These are phyloP conservation scores for Homarus gammarus DNA, from an alignment of 2,888 invertebrate genomes.

Conservation along the genomic window DNA sequence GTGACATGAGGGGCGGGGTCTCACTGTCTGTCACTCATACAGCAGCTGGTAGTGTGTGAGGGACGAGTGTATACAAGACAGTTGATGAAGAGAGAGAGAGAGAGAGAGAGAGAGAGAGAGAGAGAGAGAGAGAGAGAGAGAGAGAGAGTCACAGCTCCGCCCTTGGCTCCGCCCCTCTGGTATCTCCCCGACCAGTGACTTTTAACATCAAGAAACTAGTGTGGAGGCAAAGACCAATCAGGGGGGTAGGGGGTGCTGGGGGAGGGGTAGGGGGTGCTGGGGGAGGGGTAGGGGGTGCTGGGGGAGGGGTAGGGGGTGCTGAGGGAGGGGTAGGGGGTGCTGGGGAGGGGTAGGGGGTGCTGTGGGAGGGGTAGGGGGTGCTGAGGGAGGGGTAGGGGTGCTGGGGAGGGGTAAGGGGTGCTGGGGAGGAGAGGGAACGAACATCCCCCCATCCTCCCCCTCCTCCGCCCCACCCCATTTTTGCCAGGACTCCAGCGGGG, in stretches of 20 bases:
- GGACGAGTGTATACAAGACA: too few relatives aligned
- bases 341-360: not conserved
- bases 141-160: not conserved
- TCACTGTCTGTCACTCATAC: too few relatives aligned
- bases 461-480: too few relatives aligned
- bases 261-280: not conserved
- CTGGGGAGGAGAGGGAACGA: too few relatives aligned
- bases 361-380: too few relatives aligned
- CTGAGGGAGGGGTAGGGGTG: too few relatives aligned
- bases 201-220: not conserved
- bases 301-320: not conserved
- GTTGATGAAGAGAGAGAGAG: not conserved
- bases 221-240: not conserved
- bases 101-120: slow-evolving; percentile 2
- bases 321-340: not conserved
- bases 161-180: not conserved
- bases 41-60: too few relatives aligned
- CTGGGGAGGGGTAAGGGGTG: too few relatives aligned
- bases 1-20: too few relatives aligned
- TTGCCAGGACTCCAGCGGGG: too few relatives aligned
- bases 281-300: not conserved
- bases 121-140: not conserved
- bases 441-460: not conserved
- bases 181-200: not conserved
- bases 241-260: not conserved